Evolutionary conservation across 2,113 vertebrate species (phyloP).

Genomic region (Xiphorhynchus elegans): DNA sequence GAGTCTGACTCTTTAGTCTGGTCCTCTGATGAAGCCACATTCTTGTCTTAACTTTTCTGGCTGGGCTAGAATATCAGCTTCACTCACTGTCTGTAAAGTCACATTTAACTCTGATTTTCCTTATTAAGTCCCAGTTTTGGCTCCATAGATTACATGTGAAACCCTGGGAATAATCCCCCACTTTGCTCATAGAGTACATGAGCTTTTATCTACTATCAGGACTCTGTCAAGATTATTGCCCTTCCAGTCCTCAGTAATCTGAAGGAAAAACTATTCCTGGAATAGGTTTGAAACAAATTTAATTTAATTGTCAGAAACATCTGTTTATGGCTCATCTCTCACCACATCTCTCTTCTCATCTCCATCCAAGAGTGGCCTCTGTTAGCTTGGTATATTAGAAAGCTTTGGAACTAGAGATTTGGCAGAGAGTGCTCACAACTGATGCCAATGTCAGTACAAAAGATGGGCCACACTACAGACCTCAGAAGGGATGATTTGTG

Average conservation of each 20-base stretch:
- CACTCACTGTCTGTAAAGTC: not conserved
- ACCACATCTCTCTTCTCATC: not conserved
- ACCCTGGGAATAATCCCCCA: not conserved
- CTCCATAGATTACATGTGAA: not conserved
- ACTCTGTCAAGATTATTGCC: not conserved
- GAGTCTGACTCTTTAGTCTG: not conserved
- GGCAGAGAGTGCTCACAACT: not conserved
- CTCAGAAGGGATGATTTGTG: not conserved
- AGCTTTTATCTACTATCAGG: not conserved
- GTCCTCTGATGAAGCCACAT: not conserved
- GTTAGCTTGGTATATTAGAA: not conserved
- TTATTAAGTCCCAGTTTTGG: not conserved
- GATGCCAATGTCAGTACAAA: not conserved
- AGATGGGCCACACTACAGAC: not conserved
- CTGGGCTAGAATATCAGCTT: not conserved
- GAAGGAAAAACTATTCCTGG: not conserved
- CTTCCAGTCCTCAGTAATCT: not conserved
- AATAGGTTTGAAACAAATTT: not conserved
- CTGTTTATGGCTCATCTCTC: not conserved
- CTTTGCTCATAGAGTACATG: not conserved
- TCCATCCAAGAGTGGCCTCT: not conserved
- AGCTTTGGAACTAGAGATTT: not conserved
- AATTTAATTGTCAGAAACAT: not conserved
- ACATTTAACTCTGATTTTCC: not conserved
- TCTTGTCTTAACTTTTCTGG: not conserved